Evolutionary conservation across 2,113 vertebrate species (phyloP).

Genomic region (Scortum barcoo): DNA sequence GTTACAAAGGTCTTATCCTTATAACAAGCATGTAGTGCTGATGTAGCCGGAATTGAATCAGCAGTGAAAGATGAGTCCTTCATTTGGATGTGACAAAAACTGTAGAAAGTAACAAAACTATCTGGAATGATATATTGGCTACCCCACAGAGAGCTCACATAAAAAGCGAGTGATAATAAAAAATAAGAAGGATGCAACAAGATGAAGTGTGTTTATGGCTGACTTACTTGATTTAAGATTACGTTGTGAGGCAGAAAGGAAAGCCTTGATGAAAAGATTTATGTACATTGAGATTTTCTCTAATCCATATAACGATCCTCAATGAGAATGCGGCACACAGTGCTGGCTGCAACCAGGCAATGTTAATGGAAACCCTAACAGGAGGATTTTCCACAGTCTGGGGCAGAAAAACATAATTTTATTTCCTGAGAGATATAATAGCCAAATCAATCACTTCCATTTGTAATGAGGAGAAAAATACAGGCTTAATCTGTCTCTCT

Average conservation of each 20-base stretch:
- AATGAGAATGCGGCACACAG: slow-evolving; percentile 36
- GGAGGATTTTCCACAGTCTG: slow-evolving; percentile 26
- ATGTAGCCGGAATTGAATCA: slow-evolving; percentile 17
- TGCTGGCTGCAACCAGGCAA: slow-evolving; percentile 33
- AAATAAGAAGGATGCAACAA: slow-evolving; percentile 20
- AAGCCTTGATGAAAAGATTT: slow-evolving; percentile 70
- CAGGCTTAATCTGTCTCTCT: slow-evolving; percentile 58
- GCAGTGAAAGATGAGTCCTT: slow-evolving; percentile 24
- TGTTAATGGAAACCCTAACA: slow-evolving; percentile 48
- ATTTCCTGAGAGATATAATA: slow-evolving; percentile 60
- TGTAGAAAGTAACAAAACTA: background rate
- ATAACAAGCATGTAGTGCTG: slow-evolving; percentile 17
- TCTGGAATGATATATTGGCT: background rate
- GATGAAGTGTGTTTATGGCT: slow-evolving; percentile 11
- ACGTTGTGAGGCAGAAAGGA: slow-evolving; percentile 49
- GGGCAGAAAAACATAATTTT: slow-evolving; percentile 52
- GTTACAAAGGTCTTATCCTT: slow-evolving; percentile 41
- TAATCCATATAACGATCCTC: slow-evolving; percentile 68
- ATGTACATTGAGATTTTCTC: slow-evolving; percentile 62
- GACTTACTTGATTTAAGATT: slow-evolving; percentile 61
- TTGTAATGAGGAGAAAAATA: slow-evolving; percentile 46
- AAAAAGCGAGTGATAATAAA: slow-evolving; percentile 23
- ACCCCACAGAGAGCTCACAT: slow-evolving; percentile 11
- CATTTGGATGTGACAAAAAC: slow-evolving; percentile 4
- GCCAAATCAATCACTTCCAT: slow-evolving; percentile 70